These are phyloP conservation scores for Portunus trituberculatus DNA, from an alignment of 1,140 invertebrate genomes.

Conservation along the genomic window DNA sequence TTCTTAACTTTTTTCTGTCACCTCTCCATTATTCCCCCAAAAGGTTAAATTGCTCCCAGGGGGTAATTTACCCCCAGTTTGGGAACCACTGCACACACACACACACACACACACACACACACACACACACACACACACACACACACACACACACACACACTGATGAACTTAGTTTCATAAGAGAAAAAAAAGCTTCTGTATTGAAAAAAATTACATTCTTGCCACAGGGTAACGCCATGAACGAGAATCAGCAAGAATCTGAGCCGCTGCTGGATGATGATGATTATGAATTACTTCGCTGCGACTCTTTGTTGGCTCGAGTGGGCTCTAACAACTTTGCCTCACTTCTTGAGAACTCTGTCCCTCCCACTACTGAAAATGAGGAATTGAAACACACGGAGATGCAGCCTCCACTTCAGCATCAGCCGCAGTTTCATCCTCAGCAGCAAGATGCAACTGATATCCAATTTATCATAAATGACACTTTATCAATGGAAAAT, in stretches of 20 bases:
- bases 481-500: neutral
- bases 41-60: too few species aligned
- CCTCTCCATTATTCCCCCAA: too few species aligned
- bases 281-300: neutral
- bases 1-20: too few species aligned
- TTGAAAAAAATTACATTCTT: too few species aligned
- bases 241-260: neutral
- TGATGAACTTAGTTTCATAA: too few species aligned
- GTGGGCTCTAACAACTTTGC: neutral
- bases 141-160: too few species aligned
- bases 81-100: too few species aligned
- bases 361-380: neutral
- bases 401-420: neutral
- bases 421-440: neutral
- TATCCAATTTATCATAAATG: neutral
- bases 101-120: too few species aligned
- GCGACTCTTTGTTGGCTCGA: neutral
- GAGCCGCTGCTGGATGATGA: neutral
- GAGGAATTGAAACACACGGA: neutral
- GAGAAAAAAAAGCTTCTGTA: too few species aligned
- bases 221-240: neutral
- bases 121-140: too few species aligned
- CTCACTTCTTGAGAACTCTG: neutral
- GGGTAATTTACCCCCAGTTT: too few species aligned
- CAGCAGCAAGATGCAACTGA: neutral